phyloP scores from a whole-genome alignment of 1,140 invertebrate genomes.

The Anastrepha obliqua region DNA sequence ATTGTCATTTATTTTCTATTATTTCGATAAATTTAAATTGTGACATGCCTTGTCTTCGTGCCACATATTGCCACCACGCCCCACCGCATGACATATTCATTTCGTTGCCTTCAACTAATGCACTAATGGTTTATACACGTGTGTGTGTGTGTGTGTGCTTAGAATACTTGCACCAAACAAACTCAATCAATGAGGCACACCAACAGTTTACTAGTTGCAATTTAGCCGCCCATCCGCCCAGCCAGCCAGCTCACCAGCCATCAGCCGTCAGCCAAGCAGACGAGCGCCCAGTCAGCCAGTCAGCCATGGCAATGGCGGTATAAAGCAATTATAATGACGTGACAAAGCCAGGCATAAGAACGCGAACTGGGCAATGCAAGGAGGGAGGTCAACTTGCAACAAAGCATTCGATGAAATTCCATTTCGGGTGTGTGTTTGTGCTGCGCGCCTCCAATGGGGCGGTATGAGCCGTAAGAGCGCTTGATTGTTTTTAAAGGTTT shows the following conservation, averaged over 20 bases:
- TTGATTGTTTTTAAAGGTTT: conserved; percentile 9
- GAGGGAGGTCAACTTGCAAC: neutral
- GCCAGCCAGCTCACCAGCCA: neutral
- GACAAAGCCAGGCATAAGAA: conserved; percentile 47
- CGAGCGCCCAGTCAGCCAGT: neutral
- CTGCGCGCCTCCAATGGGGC: neutral
- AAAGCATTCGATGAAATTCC: neutral
- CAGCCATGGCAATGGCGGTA: conserved; percentile 25
- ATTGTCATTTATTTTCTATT: conserved; percentile 37
- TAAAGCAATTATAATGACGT: conserved; percentile 56
- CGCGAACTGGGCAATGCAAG: neutral
- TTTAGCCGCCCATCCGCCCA: conserved; percentile 16
- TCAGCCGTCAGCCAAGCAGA: neutral
- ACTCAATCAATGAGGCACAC: conserved; percentile 46
- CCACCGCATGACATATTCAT: conserved; percentile 33
- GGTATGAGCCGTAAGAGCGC: neutral
- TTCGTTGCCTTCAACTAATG: conserved; percentile 10
- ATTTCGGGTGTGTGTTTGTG: neutral
- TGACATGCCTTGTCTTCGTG: conserved; percentile 29
- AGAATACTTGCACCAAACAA: conserved; percentile 32
- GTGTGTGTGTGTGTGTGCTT: neutral
- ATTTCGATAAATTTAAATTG: conserved; percentile 51
- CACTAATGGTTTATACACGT: neutral
- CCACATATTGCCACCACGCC: neutral
- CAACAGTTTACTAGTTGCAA: neutral